Evolutionary conservation across 1,140 invertebrate species (phyloP), one percentile per base, ranked within the genome.

Genomic region (Papilio polyxenes): DNA sequence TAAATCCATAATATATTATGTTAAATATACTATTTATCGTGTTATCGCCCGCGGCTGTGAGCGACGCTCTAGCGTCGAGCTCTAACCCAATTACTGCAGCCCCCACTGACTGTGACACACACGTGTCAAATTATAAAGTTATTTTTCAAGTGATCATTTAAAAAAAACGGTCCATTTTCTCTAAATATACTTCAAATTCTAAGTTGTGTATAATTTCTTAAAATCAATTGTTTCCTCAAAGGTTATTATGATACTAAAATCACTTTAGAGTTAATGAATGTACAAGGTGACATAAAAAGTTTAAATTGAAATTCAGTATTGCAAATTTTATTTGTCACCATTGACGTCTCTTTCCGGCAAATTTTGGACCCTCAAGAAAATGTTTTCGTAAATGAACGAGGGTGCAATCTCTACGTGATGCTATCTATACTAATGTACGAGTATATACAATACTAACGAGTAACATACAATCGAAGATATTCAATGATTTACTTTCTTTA

Each of bases 351-450:
- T 87, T 91, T 90, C 89, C 88, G 88, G 87, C 83, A 83, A 85
- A 89, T 89, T 87, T 91, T 89, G 87, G 88, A 86, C 87, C 89
- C 89, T 87, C 89, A 90, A 91, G 87, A 89, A 88, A 84, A 86
- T 90, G 90, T 92, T 92, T 92, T 91, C 86, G 89, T 89, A 89
- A 90, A 84, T 89, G 88, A 89, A 86, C 84, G 89, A 89, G 90
- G 85, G 85, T 89, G 86, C 85, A 85, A 87, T 82, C 84, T 84
- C 85, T 82, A 48, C 9, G 44, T 40, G 44, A 48, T 10, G 20
- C 13, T 23, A 75, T 76, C 53, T 75, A 37, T 20, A 72, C 81
- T 65, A 81, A 81, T 81, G 31, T 72, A n/a, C n/a, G n/a, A n/a
- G n/a, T n/a, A 59, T 62, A 79, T 78, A n/a, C 13, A 44, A 79